Base-by-base conservation (phyloP, 2,797 vertebrate species). In the Avahi laniger region DNA sequence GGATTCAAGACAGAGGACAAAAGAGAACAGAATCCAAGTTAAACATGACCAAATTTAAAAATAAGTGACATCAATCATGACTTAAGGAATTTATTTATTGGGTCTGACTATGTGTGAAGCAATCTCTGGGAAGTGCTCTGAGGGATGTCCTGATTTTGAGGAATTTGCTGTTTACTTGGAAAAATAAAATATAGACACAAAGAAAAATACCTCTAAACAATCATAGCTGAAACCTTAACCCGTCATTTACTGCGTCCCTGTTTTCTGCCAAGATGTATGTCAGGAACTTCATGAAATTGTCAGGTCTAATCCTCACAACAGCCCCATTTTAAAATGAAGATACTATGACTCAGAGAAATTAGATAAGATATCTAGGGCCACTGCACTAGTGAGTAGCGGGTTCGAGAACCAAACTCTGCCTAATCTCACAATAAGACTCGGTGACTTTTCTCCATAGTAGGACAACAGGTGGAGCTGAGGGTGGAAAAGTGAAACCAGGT, bases 381-480 rank as follows among this genome's bases (percentile, higher is more conserved):
- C 15, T 6, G 24, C 1, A 6, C 54, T 43, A 24, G 8, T 20
- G 38, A 24, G 20, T 2, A 35, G 30, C 26, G 69, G 30, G 59
- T 7, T 80, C 2, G 2, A 72, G 30, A 73, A 26, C 28, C 82
- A 46, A 13, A 54, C 46, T 63, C 63, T 18, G 10, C 38, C 10
- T 35, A 13, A 10, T 28, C 43, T 54, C 80, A 24, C 41, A 30
- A 18, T 43, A 24, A 73, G 20, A 13, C 48, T 57, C 41, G 3
- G 4, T 35, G 24, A 13, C 73, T n/a, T 65, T 30, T 41, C 22
- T 73, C 78, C 30, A 30, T 1, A 0, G 28, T 22, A 59, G n/a
- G 50, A 61, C 9, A 46, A 43, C 22, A 69, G 76, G 7, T 0
- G 0, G 28, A 54, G 8, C 41, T 14, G 15, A 33, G 0, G 2